Evolutionary conservation across 2,888 invertebrate species (phyloP).

Genomic region (Drosophila robusta): DNA sequence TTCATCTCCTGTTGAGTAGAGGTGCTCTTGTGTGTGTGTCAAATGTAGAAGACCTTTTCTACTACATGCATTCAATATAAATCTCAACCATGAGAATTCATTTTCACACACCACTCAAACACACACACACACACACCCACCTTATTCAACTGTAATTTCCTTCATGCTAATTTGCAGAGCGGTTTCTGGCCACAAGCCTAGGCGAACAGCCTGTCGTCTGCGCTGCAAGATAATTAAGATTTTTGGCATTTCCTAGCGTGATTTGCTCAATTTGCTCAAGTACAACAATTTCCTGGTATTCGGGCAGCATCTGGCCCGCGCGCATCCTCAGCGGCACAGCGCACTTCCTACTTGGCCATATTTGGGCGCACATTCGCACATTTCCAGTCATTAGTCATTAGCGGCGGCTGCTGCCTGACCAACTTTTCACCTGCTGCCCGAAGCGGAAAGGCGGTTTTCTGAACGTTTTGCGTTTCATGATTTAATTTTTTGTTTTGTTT

Average conservation of each 20-base stretch:
- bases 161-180: conserved; percentile 45
- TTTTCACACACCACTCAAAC: conserved; percentile 16
- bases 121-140: not conserved
- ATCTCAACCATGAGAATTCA: conserved; percentile 15
- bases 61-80: not conserved
- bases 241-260: conserved; percentile 70
- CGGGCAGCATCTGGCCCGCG: conserved; percentile 49
- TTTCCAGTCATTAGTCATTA: conserved; percentile 67
- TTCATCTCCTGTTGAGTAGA: not conserved
- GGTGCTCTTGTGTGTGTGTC: not conserved
- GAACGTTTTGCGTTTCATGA: conserved; percentile 33
- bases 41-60: not conserved
- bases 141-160: conserved; percentile 37
- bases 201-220: conserved; percentile 31
- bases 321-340: conserved; percentile 48
- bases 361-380: conserved; percentile 35
- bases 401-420: conserved; percentile 40
- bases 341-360: conserved; percentile 63
- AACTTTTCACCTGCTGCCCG: conserved; percentile 59
- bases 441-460: conserved; percentile 12
- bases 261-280: conserved; percentile 36
- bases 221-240: conserved; percentile 56
- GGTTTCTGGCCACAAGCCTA: conserved; percentile 28
- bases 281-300: conserved; percentile 69
- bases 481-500: conserved; percentile 39